These are phyloP conservation scores for Caenorhabditis briggsae DNA, from an alignment of 1,140 invertebrate genomes.

Conservation along the genomic window DNA sequence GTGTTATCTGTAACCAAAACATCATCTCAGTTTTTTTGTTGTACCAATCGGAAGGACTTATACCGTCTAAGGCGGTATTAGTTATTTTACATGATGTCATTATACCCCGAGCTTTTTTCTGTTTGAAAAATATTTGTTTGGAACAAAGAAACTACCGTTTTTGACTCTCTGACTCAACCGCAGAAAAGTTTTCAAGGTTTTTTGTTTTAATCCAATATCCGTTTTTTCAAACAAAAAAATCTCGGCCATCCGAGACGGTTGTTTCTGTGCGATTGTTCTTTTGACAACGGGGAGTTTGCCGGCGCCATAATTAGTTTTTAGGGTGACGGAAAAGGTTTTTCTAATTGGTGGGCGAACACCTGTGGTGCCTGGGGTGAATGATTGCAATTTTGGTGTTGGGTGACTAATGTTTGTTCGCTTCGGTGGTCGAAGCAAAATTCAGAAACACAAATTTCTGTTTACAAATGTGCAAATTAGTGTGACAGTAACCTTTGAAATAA, in stretches of 20 bases:
- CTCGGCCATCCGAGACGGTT: not conserved
- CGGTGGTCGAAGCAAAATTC: not conserved
- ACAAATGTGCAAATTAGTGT: constrained; percentile 11
- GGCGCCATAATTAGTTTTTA: constrained; percentile 42
- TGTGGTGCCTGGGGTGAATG: not conserved
- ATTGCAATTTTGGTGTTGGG: not conserved
- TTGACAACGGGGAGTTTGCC: not conserved
- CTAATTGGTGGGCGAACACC: constrained; percentile 26
- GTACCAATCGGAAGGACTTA: constrained; percentile 6
- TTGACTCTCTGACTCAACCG: not conserved
- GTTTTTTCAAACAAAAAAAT: too few species aligned
- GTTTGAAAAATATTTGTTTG: not conserved
- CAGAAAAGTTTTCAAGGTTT: not conserved
- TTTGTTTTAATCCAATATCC: not conserved
- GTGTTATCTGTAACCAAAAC: constrained; percentile 32
- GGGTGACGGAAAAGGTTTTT: constrained; percentile 48
- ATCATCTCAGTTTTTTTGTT: not conserved
- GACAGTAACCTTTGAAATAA: too few species aligned
- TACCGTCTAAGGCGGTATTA: constrained; percentile 2
- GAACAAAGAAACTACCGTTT: not conserved
- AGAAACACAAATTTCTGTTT: not conserved
- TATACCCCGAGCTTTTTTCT: not conserved
- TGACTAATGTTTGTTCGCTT: constrained; percentile 3
- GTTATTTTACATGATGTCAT: constrained; percentile 26
- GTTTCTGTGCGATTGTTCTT: not conserved